These are phyloP conservation scores for Spatulosminthurus flaviceps DNA, from an alignment of 2,888 invertebrate genomes.

Conservation along the genomic window DNA sequence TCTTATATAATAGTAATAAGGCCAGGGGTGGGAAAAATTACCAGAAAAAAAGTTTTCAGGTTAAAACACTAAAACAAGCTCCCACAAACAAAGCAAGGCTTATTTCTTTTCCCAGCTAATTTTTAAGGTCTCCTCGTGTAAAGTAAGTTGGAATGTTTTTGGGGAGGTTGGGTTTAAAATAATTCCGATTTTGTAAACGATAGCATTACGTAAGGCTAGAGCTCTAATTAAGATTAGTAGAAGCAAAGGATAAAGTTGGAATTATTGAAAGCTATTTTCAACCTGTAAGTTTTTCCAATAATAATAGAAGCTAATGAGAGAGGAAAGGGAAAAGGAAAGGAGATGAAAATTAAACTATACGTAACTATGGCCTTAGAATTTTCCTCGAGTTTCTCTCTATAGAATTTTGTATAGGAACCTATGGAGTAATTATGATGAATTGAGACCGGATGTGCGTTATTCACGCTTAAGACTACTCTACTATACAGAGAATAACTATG, in stretches of 20 bases:
- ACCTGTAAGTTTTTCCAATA: no score
- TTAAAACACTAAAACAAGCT: no score
- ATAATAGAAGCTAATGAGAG: not conserved
- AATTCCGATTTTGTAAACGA: not conserved
- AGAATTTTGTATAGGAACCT: not conserved
- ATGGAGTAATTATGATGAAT: conserved; percentile 41
- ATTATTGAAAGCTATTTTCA: not conserved
- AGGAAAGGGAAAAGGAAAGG: not conserved
- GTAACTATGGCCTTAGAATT: no score
- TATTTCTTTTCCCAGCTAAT: no score
- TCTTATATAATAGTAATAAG: no score
- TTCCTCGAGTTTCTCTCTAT: no score
- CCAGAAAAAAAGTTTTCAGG: no score
- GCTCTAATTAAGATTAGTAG: conserved; percentile 2
- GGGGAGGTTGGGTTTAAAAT: no score
- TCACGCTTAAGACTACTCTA: conserved; percentile 27
- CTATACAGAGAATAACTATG: not conserved
- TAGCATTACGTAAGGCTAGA: not conserved
- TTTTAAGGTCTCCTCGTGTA: no score
- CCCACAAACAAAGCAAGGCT: no score
- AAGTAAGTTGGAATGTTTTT: no score
- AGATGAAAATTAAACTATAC: not conserved
- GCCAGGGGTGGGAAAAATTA: no score
- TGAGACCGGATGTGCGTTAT: conserved; percentile 39
- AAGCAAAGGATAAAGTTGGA: not conserved